Evolutionary conservation across 2,888 invertebrate species (phyloP).

Genomic region (Conomelus anceps): DNA sequence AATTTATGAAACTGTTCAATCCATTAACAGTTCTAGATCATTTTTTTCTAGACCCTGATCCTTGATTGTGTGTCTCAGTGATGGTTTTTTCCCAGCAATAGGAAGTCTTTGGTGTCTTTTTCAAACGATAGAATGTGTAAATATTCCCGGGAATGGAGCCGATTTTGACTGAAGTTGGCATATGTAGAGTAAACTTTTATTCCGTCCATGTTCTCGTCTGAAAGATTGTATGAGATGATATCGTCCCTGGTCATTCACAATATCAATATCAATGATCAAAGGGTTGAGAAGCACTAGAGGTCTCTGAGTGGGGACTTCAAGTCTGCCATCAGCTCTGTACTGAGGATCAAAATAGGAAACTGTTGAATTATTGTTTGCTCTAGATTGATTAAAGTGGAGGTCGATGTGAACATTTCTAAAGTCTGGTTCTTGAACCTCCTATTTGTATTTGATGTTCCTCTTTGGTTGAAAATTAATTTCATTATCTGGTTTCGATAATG

Average conservation of each 20-base stretch:
- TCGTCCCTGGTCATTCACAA: neutral
- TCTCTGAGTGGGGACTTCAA: neutral
- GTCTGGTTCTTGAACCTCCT: neutral
- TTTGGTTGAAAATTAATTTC: too few relatives aligned
- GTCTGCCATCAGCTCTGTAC: neutral
- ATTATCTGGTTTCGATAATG: too few relatives aligned
- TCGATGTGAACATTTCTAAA: neutral
- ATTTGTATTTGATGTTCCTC: too few relatives aligned
- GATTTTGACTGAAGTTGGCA: neutral
- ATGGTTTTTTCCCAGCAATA: too few relatives aligned
- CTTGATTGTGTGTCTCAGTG: too few relatives aligned
- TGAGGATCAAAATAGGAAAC: neutral
- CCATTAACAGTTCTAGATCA: too few relatives aligned
- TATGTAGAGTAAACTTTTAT: neutral
- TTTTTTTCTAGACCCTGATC: too few relatives aligned
- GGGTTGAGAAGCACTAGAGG: neutral
- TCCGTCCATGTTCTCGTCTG: neutral
- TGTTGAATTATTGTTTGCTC: neutral
- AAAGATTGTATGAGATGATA: neutral
- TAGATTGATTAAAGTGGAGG: neutral
- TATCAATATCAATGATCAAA: neutral
- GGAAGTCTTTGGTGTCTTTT: neutral
- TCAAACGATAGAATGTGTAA: neutral
- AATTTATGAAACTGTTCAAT: too few relatives aligned
- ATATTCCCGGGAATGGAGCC: neutral